Evolutionary conservation across 1,140 invertebrate species (phyloP), one percentile per base, ranked within the genome.

Genomic region (Eriosoma lanigerum): DNA sequence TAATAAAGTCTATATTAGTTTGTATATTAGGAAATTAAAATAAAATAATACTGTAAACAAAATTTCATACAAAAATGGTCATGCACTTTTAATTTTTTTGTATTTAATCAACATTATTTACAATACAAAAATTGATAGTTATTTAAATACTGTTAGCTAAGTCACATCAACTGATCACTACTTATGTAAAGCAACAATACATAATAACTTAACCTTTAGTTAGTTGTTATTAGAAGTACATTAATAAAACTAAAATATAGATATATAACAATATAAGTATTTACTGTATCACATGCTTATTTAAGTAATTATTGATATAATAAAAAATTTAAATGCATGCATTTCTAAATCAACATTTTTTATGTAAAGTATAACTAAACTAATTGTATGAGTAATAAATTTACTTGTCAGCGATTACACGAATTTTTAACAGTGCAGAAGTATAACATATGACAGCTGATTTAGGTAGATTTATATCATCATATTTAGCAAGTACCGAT

Each of bases 401-500:
- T 88, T 87, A 92, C 91, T 97, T 97, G 84, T 98, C 96, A 58
- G 95, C 95, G 10, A 98, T 96, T 70, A 92, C 87, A 84, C 97
- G 90, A 0, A 96, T 95, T 88, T 98, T 98, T 12, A 99, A 87
- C 81, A 99, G 86, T 24, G 97, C 97, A 46, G 95, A 93, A 81
- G 97, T 98, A 86, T 98, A 99, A 87, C 95, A 97, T 83, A 99
- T 96, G n/a, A 95, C 93, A 15, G 97, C 97, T 80, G 96, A 98
- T 86, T 97, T 97, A 32, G 97, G 96, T 83, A 97, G 87, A 84
- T 92, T 95, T 81, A 96, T 96, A 86, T 98, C 97, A 87, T 98
- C 97, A 86, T 98, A 98, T 87, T 97, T 96, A 17, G 97, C 95
- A 83, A 99, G 86, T 52, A 99, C 94, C 58, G 96, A 95, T 87